phyloP scores from a whole-genome alignment of 2,797 vertebrate genomes.

The Chaetophractus vellerosus region DNA sequence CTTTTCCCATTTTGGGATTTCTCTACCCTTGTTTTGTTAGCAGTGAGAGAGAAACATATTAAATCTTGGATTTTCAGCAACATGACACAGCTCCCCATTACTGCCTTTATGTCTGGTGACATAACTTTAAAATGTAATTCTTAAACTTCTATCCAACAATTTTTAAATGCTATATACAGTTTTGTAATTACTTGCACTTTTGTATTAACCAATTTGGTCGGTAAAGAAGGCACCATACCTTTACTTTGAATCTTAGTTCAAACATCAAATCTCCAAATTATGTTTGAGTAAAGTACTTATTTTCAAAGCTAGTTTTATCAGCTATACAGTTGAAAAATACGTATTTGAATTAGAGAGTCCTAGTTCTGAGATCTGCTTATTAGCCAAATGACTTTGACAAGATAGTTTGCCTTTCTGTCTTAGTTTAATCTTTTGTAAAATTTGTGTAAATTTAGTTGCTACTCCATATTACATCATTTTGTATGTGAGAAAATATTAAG shows the following conservation, averaged over 20 bases:
- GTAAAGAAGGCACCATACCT: neutral
- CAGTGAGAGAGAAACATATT: constrained; percentile 10
- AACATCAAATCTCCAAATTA: neutral
- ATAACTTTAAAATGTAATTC: constrained; percentile 9
- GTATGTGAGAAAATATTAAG: constrained; percentile 56
- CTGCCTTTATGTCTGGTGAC: neutral
- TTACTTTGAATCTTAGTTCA: constrained; percentile 21
- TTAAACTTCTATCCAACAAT: neutral
- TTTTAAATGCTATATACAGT: neutral
- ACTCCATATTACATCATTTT: constrained; percentile 40
- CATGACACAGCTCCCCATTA: neutral
- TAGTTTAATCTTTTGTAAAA: constrained; percentile 66
- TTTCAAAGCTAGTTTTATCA: neutral
- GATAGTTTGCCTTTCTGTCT: constrained; percentile 58
- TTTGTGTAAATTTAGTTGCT: constrained; percentile 51
- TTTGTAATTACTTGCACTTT: constrained; percentile 33
- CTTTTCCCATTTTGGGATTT: constrained; percentile 83
- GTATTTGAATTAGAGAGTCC: neutral
- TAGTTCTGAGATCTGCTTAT: constrained; percentile 3
- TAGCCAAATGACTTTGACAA: constrained; percentile 32
- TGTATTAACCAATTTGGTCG: neutral
- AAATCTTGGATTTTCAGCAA: neutral
- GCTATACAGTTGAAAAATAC: constrained; percentile 36
- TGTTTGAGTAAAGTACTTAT: neutral
- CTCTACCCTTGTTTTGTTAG: constrained; percentile 75